Percentiles rank a stretch among this genome's conserved stretches.
Evolutionary conservation across 2,113 vertebrate genomes (phyloP).

Genomic region (Calypte anna): DNA sequence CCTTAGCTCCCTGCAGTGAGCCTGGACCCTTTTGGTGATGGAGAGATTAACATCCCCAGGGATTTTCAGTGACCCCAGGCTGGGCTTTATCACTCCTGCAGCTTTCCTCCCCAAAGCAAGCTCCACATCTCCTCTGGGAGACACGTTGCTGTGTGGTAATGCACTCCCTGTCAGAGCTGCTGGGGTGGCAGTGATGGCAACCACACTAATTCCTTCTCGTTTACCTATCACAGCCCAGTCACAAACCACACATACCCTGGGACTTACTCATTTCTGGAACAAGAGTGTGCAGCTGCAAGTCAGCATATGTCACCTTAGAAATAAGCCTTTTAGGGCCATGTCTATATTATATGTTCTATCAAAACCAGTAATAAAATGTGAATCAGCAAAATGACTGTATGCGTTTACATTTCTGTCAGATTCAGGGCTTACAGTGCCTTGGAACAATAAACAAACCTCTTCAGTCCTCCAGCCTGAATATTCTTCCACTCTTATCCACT

Average conservation of each 20-base stretch:
- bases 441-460: conserved; percentile 50
- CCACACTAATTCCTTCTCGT: neutral
- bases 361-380: conserved; percentile 37
- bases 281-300: neutral
- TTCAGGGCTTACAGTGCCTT: neutral
- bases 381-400: conserved; percentile 14
- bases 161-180: neutral
- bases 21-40: neutral
- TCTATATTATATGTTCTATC: neutral
- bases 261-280: conserved; percentile 39
- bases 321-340: conserved; percentile 11
- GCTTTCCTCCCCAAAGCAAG: neutral
- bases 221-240: conserved; percentile 1
- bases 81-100: neutral
- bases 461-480: neutral
- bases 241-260: neutral
- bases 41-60: neutral
- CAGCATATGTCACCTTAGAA: conserved; percentile 34
- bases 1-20: neutral
- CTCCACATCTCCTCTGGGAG: neutral
- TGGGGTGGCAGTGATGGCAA: neutral
- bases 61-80: neutral
- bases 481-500: neutral
- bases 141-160: accelerated
- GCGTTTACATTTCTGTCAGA: conserved; percentile 8